These are phyloP conservation scores for Oxytorus armatus DNA, from an alignment of 2,888 invertebrate genomes.

Conservation along the genomic window DNA sequence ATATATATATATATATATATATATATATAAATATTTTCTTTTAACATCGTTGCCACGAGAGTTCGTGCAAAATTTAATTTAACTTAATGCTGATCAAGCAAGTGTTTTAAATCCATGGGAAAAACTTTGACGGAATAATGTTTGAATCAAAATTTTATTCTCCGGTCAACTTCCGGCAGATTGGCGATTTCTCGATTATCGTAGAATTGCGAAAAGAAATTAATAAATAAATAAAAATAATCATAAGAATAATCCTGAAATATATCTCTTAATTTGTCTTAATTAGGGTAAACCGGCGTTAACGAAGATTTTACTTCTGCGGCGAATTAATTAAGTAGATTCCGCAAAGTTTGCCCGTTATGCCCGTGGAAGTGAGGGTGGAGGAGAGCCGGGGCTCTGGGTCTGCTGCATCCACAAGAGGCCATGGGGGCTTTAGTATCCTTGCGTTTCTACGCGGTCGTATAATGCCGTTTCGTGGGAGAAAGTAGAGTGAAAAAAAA, in stretches of 20 bases:
- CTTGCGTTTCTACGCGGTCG: slow-evolving; percentile 53
- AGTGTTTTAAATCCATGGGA: no score
- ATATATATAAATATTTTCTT: neutral
- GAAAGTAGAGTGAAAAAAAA: slow-evolving; percentile 48
- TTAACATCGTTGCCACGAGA: neutral
- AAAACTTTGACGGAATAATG: no score
- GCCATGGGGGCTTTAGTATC: slow-evolving; percentile 64
- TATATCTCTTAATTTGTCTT: slow-evolving; percentile 76
- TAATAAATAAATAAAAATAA: slow-evolving; percentile 39
- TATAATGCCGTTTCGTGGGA: slow-evolving; percentile 56
- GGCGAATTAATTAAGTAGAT: slow-evolving; percentile 80
- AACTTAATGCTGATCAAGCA: neutral
- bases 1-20: no score
- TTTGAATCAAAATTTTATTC: no score
- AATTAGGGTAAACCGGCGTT: slow-evolving; percentile 79
- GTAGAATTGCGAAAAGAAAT: no score
- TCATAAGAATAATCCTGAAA: slow-evolving; percentile 32
- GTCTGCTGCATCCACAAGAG: slow-evolving; percentile 55
- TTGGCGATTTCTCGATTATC: no score
- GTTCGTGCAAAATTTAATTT: neutral
- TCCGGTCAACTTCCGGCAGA: no score
- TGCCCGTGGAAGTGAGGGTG: slow-evolving; percentile 35
- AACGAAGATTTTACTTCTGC: slow-evolving; percentile 80
- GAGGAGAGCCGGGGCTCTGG: slow-evolving; percentile 52
- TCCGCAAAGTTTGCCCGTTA: slow-evolving; percentile 73